Evolutionary conservation across 2,113 vertebrate species (phyloP).

Genomic region (Stercorarius parasiticus): DNA sequence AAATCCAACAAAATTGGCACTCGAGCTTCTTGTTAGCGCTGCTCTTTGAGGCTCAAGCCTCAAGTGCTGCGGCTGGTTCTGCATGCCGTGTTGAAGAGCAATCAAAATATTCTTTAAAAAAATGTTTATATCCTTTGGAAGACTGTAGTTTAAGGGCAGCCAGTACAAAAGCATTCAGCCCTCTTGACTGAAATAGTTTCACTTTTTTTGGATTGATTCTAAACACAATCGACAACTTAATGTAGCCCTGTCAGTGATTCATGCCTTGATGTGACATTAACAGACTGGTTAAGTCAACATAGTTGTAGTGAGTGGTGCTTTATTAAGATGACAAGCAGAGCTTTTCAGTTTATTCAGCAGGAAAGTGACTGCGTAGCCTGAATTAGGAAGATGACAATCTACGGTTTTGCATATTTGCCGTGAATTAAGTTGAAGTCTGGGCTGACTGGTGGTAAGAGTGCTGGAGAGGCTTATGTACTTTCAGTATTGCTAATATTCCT

Average conservation of each 20-base stretch:
- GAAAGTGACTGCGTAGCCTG: neutral
- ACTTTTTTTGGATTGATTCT: neutral
- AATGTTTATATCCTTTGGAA: neutral
- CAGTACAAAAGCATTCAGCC: neutral
- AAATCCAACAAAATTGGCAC: conserved; percentile 48
- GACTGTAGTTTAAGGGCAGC: conserved; percentile 12
- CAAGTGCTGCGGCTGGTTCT: conserved; percentile 14
- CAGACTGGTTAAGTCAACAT: conserved; percentile 52
- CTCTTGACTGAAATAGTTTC: conserved; percentile 25
- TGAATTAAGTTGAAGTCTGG: neutral
- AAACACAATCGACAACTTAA: conserved; percentile 29
- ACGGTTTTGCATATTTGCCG: neutral
- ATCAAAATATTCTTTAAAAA: neutral
- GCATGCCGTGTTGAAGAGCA: neutral
- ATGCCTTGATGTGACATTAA: conserved; percentile 36
- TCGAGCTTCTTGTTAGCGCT: conserved; percentile 39
- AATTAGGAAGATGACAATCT: neutral
- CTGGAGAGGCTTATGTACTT: neutral
- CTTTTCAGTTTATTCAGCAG: conserved; percentile 30
- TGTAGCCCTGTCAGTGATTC: conserved; percentile 29
- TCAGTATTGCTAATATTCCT: neutral
- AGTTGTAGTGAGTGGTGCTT: conserved; percentile 27
- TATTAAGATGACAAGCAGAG: conserved; percentile 22
- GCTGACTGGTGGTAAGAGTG: neutral
- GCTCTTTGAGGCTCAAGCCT: neutral